phyloP scores from a whole-genome alignment of 2,888 invertebrate genomes.

The Meandrusa payeni region DNA sequence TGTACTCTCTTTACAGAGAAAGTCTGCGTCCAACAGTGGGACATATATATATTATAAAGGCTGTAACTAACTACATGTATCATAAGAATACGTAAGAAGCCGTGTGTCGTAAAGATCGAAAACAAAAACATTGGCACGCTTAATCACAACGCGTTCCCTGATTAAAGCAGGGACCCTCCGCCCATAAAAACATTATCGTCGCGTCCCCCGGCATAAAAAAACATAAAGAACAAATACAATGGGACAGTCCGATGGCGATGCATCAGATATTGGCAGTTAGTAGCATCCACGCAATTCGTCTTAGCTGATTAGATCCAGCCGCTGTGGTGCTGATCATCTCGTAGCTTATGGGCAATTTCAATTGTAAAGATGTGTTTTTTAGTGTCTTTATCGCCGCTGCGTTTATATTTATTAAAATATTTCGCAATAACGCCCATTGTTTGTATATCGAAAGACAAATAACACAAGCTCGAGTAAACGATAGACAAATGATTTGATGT shows the following conservation, averaged over 20 bases:
- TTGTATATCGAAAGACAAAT: conserved; percentile 12
- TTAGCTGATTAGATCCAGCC: conserved; percentile 62
- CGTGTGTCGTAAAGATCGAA: conserved; percentile 10
- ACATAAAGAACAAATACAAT: conserved; percentile 79
- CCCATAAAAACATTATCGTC: conserved; percentile 80
- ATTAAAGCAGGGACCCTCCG: conserved; percentile 70
- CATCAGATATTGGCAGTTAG: conserved; percentile 79
- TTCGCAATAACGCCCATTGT: conserved; percentile 23
- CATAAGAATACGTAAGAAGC: neutral
- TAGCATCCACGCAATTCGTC: conserved; percentile 64
- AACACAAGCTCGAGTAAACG: conserved; percentile 23
- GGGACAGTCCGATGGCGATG: conserved; percentile 58
- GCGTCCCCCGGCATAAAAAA: conserved; percentile 74
- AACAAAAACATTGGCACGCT: conserved; percentile 55
- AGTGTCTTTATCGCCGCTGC: conserved; percentile 28
- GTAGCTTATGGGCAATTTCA: conserved; percentile 53
- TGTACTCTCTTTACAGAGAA: too few species aligned
- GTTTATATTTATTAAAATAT: conserved; percentile 25
- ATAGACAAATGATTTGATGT: too few species aligned
- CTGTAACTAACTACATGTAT: too few species aligned
- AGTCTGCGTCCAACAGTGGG: too few species aligned
- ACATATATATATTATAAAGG: too few species aligned
- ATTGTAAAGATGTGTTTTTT: conserved; percentile 45
- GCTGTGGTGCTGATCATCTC: conserved; percentile 33
- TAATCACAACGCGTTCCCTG: conserved; percentile 75